Evolutionary conservation across 2,888 invertebrate species (phyloP).

Genomic region (Protophormia terraenovae): DNA sequence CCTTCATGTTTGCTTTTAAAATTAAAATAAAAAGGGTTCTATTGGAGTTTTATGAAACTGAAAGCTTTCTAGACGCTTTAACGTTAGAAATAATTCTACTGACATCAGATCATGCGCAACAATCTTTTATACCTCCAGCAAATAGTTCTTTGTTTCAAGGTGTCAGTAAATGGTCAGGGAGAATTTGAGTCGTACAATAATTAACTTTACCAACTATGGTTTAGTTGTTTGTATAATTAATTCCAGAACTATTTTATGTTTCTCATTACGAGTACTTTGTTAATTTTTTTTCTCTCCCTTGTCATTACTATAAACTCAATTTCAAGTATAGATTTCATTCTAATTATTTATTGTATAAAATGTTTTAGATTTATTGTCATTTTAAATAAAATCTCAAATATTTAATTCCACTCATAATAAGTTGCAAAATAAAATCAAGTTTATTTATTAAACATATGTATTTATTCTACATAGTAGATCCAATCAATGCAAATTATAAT

Average conservation of each 20-base stretch:
- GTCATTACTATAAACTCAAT: not conserved
- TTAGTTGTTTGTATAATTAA: conserved; percentile 19
- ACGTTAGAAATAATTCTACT: conserved; percentile 79
- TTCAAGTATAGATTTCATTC: not conserved
- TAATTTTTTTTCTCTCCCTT: not conserved
- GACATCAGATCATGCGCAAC: conserved; percentile 68
- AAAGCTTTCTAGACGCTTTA: conserved; percentile 72
- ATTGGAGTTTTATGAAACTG: conserved; percentile 48
- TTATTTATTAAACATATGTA: conserved; percentile 23
- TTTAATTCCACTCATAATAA: not conserved
- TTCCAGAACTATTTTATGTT: conserved; percentile 50
- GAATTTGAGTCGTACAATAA: not conserved
- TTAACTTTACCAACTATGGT: not conserved
- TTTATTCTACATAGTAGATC: not conserved
- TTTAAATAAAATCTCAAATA: conserved; percentile 1
- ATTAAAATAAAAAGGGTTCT: conserved; percentile 37
- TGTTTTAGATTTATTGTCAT: not conserved
- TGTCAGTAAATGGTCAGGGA: conserved; percentile 1
- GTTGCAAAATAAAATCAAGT: not conserved
- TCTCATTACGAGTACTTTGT: not conserved
- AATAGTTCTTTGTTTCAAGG: conserved; percentile 9
- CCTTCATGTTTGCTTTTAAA: conserved; percentile 78
- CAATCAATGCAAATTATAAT: conserved; percentile 28
- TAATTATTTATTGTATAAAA: conserved; percentile 5
- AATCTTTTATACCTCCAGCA: conserved; percentile 74